These are phyloP conservation scores for Meandrusa payeni DNA, from an alignment of 2,888 invertebrate species.

Conservation along the genomic window DNA sequence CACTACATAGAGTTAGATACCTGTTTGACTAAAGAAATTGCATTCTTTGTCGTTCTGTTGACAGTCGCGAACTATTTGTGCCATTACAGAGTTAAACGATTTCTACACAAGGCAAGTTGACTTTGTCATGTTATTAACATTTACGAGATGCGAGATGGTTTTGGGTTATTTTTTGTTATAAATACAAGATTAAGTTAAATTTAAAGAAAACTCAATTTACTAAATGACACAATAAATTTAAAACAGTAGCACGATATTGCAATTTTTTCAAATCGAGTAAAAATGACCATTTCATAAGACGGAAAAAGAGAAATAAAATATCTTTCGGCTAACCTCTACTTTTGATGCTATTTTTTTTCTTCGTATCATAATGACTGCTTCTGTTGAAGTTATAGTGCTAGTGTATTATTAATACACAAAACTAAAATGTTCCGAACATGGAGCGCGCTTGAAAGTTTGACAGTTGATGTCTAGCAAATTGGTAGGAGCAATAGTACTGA, in stretches of 20 bases:
- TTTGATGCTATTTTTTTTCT: neutral
- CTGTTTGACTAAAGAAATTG: constrained; percentile 17
- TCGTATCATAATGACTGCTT: neutral
- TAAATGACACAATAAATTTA: too few species aligned
- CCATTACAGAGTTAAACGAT: constrained; percentile 9
- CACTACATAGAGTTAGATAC: too few species aligned
- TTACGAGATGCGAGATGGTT: too few species aligned
- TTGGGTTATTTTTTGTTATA: too few species aligned
- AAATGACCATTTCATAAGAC: too few species aligned
- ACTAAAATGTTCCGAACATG: neutral
- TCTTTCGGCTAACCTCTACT: neutral
- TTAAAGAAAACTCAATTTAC: too few species aligned
- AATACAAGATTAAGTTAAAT: too few species aligned
- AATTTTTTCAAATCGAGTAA: too few species aligned
- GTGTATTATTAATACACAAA: neutral
- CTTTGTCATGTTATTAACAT: too few species aligned
- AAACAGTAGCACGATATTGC: too few species aligned
- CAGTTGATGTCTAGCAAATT: constrained; percentile 6
- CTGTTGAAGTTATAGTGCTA: neutral
- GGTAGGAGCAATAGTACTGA: constrained; percentile 1
- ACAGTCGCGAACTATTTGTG: constrained; percentile 15
- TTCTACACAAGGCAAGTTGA: constrained; percentile 9
- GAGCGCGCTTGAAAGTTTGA: constrained; percentile 2
- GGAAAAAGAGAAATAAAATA: too few species aligned
- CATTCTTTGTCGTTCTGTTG: constrained; percentile 12